phyloP scores from a whole-genome alignment of 2,113 vertebrate genomes.

The Progne subis region DNA sequence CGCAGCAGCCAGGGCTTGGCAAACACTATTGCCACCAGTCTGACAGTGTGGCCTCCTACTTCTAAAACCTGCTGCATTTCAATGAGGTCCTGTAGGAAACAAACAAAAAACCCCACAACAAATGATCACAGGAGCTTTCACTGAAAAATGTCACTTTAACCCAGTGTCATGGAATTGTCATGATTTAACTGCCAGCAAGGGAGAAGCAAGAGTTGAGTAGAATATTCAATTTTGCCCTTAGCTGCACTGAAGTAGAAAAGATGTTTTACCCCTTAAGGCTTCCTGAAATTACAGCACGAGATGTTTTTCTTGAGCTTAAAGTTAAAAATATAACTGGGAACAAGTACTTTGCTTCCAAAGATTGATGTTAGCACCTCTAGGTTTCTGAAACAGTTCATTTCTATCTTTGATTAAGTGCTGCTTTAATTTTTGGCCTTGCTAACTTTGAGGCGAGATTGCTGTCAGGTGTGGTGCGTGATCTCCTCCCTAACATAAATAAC shows the following conservation, averaged over 20 bases:
- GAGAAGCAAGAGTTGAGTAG: background rate
- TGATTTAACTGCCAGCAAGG: background rate
- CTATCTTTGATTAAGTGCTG: background rate
- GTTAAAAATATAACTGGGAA: background rate
- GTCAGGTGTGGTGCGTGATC: background rate
- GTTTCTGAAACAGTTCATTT: background rate
- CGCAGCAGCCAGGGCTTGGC: slow-evolving; percentile 81
- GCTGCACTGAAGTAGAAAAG: background rate
- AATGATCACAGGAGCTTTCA: background rate
- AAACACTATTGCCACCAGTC: slow-evolving; percentile 74
- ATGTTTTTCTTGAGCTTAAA: background rate
- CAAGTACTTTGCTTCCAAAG: background rate
- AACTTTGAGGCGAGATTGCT: background rate
- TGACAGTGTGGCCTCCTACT: slow-evolving; percentile 73
- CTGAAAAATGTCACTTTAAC: background rate
- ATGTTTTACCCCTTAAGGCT: background rate
- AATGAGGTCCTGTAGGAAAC: slow-evolving; percentile 73
- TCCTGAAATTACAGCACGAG: background rate
- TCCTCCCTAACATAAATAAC: background rate
- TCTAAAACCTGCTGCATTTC: slow-evolving; percentile 76
- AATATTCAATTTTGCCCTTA: background rate
- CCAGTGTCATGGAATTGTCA: background rate
- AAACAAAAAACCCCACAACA: background rate
- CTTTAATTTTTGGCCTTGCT: background rate
- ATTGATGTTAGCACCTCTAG: background rate